Base-by-base conservation (phyloP, 2,888 invertebrate genomes). In the Drosophila monieri region DNA sequence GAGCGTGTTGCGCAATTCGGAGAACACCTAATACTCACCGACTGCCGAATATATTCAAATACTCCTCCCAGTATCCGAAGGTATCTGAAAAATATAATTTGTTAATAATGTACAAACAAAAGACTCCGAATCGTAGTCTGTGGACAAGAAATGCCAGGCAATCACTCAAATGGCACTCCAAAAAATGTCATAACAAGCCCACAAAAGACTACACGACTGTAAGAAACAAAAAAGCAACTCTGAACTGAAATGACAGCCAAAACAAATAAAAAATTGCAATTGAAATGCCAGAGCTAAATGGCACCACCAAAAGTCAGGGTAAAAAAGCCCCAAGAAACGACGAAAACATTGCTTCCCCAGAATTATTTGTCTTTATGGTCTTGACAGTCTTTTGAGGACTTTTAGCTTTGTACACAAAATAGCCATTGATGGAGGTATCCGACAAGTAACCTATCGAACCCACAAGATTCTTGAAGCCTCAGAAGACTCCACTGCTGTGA, bases 151-250 rank as follows among this genome's bases (percentile, higher is more conserved):
- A 79, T 80, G 81, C 65, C 81, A 78, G 71, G 46, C 76, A 76
- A 72, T 79, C 76, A 70, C 74, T 81, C 77, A 81, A 79, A 79
- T 79, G 69, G 69, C 69, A 69, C 57, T 53, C 65, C 49, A 23
- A 73, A 75, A 73, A 81, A 79, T 81, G 79, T 79, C 79, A 80
- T 79, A 80, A 81, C 77, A 81, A 77, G 70, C 68, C 60, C 60
- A 25, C 43, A 68, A 68, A 68, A 68, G 51, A 47, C 9, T 15
- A n/a, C 35, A 32, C 37, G 35, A 14, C 43, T 51, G 46, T 43
- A 47, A 39, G 61, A 41, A 65, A 46, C 1, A 57, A 10, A 21
- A 58, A 44, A 51, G 21, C 51, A 51, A 39, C 51, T 15, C 46
- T 15, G 15, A 37, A 35, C 41, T 25, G 41, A 66, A 59, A 67